Evolutionary conservation across 2,888 invertebrate species (phyloP), one percentile per base, ranked within the genome.

Genomic region (Laspeyria flexula): DNA sequence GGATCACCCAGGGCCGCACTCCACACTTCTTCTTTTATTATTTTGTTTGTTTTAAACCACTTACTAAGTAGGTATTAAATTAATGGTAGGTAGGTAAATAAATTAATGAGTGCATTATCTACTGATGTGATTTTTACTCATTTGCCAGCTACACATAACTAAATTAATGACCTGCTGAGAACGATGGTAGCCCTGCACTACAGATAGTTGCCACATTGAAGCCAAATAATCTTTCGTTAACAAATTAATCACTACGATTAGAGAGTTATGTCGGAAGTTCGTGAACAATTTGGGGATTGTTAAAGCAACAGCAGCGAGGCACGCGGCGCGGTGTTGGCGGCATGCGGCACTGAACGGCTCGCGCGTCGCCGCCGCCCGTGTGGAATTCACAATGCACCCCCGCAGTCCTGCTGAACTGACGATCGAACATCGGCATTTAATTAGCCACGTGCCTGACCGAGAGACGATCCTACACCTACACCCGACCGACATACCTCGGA

Each of bases 1-100:
- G 91, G 92, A 92, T 85, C 85, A 74, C 56, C 78, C 90, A 90
- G 92, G 81, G 87, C 52, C 86, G 90, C 71, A 90, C 74, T 89
- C n/a, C n/a, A n/a, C 70, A 0, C 12, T 12, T 39, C 33, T 13
- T 27, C 33, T 54, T 51, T 49, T 50, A 39, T 18, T 33, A 11
- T 33, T 35, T 35, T 27, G 1, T 18, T 43, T 27, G 5, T 34
- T 27, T 16, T 9, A 25, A 25, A 15, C 13, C n/a, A n/a, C n/a
- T n/a, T n/a, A n/a, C n/a, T n/a, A n/a, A n/a, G n/a, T n/a, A n/a
- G n/a, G n/a, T n/a, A n/a, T n/a, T n/a, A n/a, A n/a, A n/a, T n/a
- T n/a, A n/a, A n/a, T n/a, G n/a, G n/a, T n/a, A n/a, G n/a, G n/a
- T n/a, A n/a, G n/a, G n/a, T n/a, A n/a, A n/a, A 34, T 34, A 34